phyloP scores from a whole-genome alignment of 92 coral and sea anemone species.

The Metridium senile region DNA sequence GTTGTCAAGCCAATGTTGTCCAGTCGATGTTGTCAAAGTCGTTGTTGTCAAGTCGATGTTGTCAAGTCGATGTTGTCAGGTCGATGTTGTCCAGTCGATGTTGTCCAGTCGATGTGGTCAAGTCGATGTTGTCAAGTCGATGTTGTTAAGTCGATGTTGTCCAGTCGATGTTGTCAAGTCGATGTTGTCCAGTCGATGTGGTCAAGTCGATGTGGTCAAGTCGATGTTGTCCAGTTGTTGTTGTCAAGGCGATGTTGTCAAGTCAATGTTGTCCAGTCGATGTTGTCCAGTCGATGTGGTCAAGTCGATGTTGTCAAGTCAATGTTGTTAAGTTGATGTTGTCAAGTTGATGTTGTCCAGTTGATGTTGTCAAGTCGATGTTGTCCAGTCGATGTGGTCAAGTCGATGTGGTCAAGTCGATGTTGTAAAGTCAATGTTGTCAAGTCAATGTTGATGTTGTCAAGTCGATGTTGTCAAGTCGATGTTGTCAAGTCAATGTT shows the following conservation, averaged over 20 bases:
- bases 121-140: background rate
- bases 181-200: background rate
- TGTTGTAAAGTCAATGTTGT: conserved; percentile 5
- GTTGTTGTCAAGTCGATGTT: background rate
- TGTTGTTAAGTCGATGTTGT: background rate
- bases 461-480: background rate
- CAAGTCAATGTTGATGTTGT: background rate
- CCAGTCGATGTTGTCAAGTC: background rate
- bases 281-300: too few relatives aligned
- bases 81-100: too few relatives aligned
- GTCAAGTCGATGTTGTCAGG: background rate
- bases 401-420: background rate
- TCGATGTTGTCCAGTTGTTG: background rate
- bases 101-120: background rate
- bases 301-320: background rate
- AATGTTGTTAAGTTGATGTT: background rate
- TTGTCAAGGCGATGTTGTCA: background rate
- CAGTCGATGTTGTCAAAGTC: too few relatives aligned
- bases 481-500: conserved; percentile 5
- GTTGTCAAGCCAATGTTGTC: too few relatives aligned
- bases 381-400: background rate
- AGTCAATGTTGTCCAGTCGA: background rate
- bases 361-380: background rate
- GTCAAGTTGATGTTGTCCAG: background rate
- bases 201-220: background rate